These are phyloP conservation scores for Trematomus loennbergii DNA, from an alignment of 2,113 vertebrate genomes.

Conservation along the genomic window DNA sequence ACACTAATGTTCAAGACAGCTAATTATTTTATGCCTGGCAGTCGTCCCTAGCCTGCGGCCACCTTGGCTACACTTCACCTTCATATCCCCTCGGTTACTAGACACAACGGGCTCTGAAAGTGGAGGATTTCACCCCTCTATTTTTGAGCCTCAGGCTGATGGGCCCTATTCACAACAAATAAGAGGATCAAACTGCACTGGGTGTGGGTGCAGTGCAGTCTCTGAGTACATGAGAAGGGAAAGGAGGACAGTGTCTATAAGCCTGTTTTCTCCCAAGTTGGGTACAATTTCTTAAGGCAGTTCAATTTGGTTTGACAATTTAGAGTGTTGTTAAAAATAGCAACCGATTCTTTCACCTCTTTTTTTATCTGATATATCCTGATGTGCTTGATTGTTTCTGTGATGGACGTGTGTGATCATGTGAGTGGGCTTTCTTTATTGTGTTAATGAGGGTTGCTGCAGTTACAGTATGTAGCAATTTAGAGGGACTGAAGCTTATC, in stretches of 20 bases:
- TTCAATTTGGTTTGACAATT: constrained; percentile 1
- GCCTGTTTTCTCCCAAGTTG: constrained; percentile 32
- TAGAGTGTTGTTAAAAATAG: constrained; percentile 26
- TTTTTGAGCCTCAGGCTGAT: constrained; percentile 63
- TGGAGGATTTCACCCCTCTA: constrained; percentile 60
- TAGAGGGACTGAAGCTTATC: constrained; percentile 7
- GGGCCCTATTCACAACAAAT: constrained; percentile 71
- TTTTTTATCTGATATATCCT: constrained; percentile 23
- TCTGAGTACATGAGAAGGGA: constrained; percentile 25
- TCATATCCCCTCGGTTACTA: constrained; percentile 61
- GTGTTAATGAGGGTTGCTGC: constrained; percentile 4
- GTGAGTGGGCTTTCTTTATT: background rate
- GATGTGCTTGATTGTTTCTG: constrained; percentile 21
- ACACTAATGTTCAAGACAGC: constrained; percentile 48
- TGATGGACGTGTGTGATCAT: constrained; percentile 19
- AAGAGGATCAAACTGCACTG: constrained; percentile 69
- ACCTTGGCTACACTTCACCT: constrained; percentile 61
- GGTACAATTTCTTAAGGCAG: constrained; percentile 7
- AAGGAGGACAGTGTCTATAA: constrained; percentile 22
- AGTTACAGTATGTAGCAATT: background rate
- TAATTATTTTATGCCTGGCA: constrained; percentile 70
- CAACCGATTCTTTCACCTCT: background rate
- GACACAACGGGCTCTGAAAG: constrained; percentile 60
- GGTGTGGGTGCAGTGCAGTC: constrained; percentile 44
- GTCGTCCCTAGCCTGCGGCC: constrained; percentile 48